Evolutionary conservation across 2,113 vertebrate species (phyloP).

Genomic region (Corvus cornix): DNA sequence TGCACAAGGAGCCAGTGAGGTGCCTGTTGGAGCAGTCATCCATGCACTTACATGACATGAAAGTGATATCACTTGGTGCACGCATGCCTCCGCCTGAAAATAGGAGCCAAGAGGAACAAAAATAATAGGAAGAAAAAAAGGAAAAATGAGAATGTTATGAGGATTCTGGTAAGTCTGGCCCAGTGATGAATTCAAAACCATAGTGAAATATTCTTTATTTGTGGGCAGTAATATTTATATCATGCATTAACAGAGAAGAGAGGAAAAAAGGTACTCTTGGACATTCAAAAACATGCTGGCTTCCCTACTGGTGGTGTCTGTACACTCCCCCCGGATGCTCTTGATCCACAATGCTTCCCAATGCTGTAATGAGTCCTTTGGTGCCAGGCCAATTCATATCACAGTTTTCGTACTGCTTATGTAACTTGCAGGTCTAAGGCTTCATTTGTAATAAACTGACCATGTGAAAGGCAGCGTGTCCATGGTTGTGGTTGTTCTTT

Average conservation of each 20-base stretch:
- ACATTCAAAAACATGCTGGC: not conserved
- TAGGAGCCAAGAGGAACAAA: not conserved
- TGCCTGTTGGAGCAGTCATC: not conserved
- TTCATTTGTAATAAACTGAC: not conserved
- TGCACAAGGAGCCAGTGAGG: not conserved
- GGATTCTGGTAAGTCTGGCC: not conserved
- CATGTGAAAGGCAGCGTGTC: not conserved
- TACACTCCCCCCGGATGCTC: not conserved
- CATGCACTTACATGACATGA: rapidly evolving
- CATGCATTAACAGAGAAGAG: not conserved
- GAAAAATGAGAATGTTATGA: not conserved
- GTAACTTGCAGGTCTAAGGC: not conserved
- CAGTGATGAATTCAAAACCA: not conserved
- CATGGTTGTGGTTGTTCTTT: not conserved
- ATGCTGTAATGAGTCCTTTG: not conserved
- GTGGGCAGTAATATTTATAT: not conserved
- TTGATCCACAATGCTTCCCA: not conserved
- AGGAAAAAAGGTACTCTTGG: not conserved
- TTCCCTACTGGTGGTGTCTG: not conserved
- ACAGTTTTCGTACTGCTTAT: not conserved
- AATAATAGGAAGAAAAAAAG: not conserved
- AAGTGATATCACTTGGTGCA: not conserved
- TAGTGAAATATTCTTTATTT: not conserved
- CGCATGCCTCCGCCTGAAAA: not conserved
- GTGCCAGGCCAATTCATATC: not conserved